phyloP scores from a whole-genome alignment of 2,888 invertebrate species.

The Melinaea marsaeus region DNA sequence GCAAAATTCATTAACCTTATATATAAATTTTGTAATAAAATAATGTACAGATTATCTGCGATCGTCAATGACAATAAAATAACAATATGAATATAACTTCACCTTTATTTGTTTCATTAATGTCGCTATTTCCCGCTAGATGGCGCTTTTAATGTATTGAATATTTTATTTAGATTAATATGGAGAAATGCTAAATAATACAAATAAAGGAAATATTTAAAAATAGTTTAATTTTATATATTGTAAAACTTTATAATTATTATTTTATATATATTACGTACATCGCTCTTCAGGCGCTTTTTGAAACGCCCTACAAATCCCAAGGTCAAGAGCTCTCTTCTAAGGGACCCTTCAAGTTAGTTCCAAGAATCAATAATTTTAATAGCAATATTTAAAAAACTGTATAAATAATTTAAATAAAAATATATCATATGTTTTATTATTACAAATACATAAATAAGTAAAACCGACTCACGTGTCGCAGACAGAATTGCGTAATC shows the following conservation, averaged over 20 bases:
- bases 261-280: not conserved
- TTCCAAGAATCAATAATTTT: slow-evolving; percentile 1
- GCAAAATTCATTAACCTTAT: not conserved
- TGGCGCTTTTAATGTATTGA: slow-evolving; percentile 27
- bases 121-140: slow-evolving; percentile 46
- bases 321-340: slow-evolving; percentile 29
- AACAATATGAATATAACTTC: not conserved
- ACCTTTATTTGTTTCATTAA: slow-evolving; percentile 26
- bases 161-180: not conserved
- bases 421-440: slow-evolving; percentile 10
- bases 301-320: slow-evolving; percentile 23
- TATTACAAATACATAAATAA: not conserved
- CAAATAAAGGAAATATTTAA: not conserved
- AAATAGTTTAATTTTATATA: not conserved
- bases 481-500: slow-evolving; percentile 37
- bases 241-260: not conserved
- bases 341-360: slow-evolving; percentile 30
- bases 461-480: slow-evolving; percentile 19
- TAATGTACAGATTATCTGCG: no score
- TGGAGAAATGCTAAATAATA: not conserved
- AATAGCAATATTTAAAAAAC: no score
- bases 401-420: not conserved
- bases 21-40: not conserved
- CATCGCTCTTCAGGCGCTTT: slow-evolving; percentile 14
- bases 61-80: not conserved